Evolutionary conservation across 2,888 invertebrate species (phyloP), one percentile per base, ranked within the genome.

Genomic region (Metopia argyrocephala): DNA sequence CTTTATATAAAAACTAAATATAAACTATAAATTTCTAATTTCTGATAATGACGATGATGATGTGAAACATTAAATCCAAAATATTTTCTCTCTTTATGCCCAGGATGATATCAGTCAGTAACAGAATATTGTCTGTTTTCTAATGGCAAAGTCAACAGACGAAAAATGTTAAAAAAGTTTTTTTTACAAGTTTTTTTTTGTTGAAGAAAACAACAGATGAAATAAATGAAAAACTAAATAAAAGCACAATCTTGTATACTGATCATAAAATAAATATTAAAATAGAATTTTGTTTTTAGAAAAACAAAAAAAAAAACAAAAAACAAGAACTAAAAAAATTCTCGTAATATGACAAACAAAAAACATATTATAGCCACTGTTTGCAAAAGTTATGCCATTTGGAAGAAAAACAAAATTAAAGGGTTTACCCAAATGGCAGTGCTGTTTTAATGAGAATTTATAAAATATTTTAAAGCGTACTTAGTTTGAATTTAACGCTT

Each of bases 21-120:
- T n/a, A n/a, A n/a, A n/a, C n/a, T n/a, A n/a, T n/a, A n/a, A n/a
- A n/a, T n/a, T n/a, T n/a, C n/a, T n/a, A n/a, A n/a, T n/a, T n/a
- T n/a, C n/a, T n/a, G n/a, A n/a, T n/a, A n/a, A 54, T 66, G 48
- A 50, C 62, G n/a, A 18, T n/a, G 7, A 48, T 50, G 56, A 18
- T 12, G 64, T 38, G n/a, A n/a, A n/a, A n/a, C n/a, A n/a, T n/a
- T n/a, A n/a, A n/a, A n/a, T n/a, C n/a, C n/a, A n/a, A n/a, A n/a
- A n/a, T n/a, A n/a, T n/a, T n/a, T n/a, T n/a, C n/a, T n/a, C n/a
- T n/a, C n/a, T n/a, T n/a, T n/a, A n/a, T n/a, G n/a, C 38, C 9
- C 38, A 15, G 38, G 3, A 38, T 5, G 9, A 3, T 3, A 12
- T 31, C 31, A 31, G 31, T 9, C 31, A 31, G 12, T 12, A 7